These are phyloP conservation scores for Chaetops frenatus DNA, from an alignment of 2,113 vertebrate species.

Conservation along the genomic window DNA sequence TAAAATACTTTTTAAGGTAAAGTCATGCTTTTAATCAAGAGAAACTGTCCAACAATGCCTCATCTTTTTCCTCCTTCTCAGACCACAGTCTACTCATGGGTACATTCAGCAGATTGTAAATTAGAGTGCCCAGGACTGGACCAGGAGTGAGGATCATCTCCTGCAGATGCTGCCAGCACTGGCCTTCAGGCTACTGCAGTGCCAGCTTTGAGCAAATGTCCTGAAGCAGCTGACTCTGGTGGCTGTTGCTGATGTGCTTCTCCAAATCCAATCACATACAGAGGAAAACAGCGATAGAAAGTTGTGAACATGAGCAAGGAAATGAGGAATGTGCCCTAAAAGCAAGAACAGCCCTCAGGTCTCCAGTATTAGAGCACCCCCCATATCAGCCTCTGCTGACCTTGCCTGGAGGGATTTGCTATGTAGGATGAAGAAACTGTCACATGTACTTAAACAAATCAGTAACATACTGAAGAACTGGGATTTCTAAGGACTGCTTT, in stretches of 20 bases:
- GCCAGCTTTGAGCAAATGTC: background rate
- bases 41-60: background rate
- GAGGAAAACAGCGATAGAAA: fast-evolving
- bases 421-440: background rate
- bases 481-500: background rate
- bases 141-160: background rate
- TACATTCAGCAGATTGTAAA: background rate
- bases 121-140: background rate
- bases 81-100: background rate
- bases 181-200: background rate
- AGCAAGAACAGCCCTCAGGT: background rate
- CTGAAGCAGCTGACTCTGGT: background rate
- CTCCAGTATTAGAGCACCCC: fast-evolving
- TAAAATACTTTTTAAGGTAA: background rate
- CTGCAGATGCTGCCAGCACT: background rate
- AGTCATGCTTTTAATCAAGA: background rate
- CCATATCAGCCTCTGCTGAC: background rate
- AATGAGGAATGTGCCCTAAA: background rate
- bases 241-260: background rate
- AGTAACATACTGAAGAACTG: background rate
- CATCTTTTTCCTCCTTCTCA: background rate
- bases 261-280: background rate
- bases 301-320: background rate
- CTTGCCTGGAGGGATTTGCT: background rate
- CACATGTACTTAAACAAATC: background rate